phyloP scores from a whole-genome alignment of 2,797 vertebrate species.

The Tenualosa ilisha region DNA sequence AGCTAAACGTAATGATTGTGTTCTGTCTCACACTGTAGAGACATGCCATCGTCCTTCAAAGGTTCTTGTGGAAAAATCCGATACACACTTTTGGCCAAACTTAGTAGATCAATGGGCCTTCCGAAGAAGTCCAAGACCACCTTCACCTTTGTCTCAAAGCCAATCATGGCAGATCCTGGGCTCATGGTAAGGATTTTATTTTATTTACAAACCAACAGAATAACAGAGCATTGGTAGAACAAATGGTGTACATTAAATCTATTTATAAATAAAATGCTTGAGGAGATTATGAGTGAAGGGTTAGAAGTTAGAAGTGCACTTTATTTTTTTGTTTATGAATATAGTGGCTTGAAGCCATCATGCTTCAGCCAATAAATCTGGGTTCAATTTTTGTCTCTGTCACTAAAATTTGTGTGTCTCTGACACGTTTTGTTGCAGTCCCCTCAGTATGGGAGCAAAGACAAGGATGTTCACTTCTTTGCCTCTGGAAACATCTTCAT shows the following conservation, averaged over 20 bases:
- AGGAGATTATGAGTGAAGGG: too few species aligned
- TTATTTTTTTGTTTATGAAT: too few species aligned
- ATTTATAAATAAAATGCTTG: too few species aligned
- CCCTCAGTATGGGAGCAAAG: slow-evolving; percentile 57
- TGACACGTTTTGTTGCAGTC: slow-evolving; percentile 52
- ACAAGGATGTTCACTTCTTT: slow-evolving; percentile 63
- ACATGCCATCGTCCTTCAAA: not conserved
- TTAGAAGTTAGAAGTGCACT: too few species aligned
- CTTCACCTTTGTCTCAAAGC: not conserved
- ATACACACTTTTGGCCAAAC: not conserved
- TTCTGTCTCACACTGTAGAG: not conserved
- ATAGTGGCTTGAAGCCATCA: too few species aligned
- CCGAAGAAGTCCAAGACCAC: not conserved
- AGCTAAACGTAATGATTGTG: not conserved
- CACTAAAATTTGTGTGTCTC: not conserved
- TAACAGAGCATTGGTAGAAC: not conserved
- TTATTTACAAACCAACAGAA: not conserved
- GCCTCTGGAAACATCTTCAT: slow-evolving; percentile 67
- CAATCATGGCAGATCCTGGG: not conserved
- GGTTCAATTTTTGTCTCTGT: not conserved
- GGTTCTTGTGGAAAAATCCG: not conserved
- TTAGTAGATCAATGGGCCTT: not conserved
- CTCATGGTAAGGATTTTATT: not conserved
- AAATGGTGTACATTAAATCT: not conserved
- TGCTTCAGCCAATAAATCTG: not conserved